A percentile compares a stretch with the other conserved stretches of the same genome.
These are phyloP conservation scores for Aurelia aurita complex sp. Pacific DNA, from an alignment of 30 jellyfish, hydroid and myxozoan genomes.

Conservation along the genomic window DNA sequence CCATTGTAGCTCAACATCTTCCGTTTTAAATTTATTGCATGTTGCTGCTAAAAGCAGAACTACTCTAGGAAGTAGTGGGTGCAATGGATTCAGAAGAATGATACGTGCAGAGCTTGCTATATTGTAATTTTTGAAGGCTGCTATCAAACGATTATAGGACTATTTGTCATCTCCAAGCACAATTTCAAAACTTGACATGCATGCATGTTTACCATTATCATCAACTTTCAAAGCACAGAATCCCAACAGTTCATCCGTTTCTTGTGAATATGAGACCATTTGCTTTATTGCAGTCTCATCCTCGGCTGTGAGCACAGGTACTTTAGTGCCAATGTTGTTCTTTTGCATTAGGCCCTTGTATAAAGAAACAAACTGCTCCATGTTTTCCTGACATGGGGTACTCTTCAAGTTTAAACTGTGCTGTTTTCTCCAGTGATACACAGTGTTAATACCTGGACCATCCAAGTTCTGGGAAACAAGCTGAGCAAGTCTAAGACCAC, in stretches of 20 bases:
- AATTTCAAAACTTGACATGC: no score
- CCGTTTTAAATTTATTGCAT: no score
- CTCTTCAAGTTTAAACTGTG: neutral
- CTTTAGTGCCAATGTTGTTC: neutral
- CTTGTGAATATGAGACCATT: neutral
- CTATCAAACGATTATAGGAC: no score
- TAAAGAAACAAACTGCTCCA: no score
- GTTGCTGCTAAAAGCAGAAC: no score
- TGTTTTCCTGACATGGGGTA: neutral
- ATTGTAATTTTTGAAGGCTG: no score
- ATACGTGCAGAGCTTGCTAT: no score
- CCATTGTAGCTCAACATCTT: no score
- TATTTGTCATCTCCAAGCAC: no score
- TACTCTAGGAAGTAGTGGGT: no score
- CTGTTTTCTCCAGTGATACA: conserved; percentile 24
- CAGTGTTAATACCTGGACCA: conserved; percentile 10
- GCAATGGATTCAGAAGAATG: no score
- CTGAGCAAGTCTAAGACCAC: neutral
- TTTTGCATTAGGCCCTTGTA: neutral
- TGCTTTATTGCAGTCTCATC: conserved; percentile 18
- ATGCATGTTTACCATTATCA: neutral
- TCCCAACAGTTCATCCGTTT: conserved; percentile 22
- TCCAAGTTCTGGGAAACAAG: conserved; percentile 17
- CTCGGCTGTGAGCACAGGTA: conserved; percentile 16
- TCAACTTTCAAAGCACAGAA: conserved; percentile 4